phyloP scores from a whole-genome alignment of 2,888 invertebrate genomes.

The Oscheius sp. region DNA sequence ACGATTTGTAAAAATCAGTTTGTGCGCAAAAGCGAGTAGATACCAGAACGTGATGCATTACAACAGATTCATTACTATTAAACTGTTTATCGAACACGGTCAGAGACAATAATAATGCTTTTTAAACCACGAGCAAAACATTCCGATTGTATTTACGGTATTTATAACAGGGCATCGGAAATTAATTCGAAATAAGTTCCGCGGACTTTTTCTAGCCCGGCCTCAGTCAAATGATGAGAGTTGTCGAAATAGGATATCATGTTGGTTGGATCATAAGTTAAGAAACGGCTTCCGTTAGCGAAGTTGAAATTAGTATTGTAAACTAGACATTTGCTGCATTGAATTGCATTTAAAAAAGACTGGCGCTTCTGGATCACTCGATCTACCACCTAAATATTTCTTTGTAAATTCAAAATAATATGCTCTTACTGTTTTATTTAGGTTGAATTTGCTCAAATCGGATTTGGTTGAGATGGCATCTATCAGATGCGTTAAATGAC shows the following conservation, averaged over 20 bases:
- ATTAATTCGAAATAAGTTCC: background rate
- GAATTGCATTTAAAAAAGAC: background rate
- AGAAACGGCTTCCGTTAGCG: background rate
- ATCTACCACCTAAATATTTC: background rate
- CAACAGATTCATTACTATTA: too few relatives aligned
- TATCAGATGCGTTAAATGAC: background rate
- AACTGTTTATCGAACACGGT: too few relatives aligned
- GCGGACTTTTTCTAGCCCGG: background rate
- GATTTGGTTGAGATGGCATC: background rate
- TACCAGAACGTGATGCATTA: too few relatives aligned
- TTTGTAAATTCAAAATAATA: background rate
- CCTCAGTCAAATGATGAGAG: background rate
- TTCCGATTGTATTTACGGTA: too few relatives aligned
- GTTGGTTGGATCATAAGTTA: constrained; percentile 3
- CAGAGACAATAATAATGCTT: too few relatives aligned
- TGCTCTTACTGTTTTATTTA: background rate
- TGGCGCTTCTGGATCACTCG: background rate
- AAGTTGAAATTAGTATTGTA: background rate
- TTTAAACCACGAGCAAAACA: too few relatives aligned
- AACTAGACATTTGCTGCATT: constrained; percentile 9
- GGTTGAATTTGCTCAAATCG: background rate
- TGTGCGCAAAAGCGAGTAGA: too few relatives aligned
- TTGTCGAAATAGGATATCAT: constrained; percentile 7
- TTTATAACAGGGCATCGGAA: too few relatives aligned
- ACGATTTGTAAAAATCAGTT: too few relatives aligned